Evolutionary conservation across 2,797 vertebrate genomes (phyloP), one percentile per base, ranked within the genome.

Genomic region (Sebastes dallii): DNA sequence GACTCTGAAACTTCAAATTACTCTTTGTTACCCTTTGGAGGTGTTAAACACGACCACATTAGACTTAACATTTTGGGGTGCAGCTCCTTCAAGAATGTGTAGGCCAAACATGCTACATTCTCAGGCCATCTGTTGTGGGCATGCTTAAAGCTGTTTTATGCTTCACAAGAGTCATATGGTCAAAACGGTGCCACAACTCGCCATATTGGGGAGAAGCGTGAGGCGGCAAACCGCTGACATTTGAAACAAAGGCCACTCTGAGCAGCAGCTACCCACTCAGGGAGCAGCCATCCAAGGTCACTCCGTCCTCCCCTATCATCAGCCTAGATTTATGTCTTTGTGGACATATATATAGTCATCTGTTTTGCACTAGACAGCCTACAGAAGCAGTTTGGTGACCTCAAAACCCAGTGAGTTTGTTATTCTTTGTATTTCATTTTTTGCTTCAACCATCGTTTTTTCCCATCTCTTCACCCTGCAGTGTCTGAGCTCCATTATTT

Each of bases 231-330:
- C 74, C 60, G 14, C 75, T 69, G 66, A 84, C 62, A 52, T 88
- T 86, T 82, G 58, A 83, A 80, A 60, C 52, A 77, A 50, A 87
- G 76, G 72, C 73, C 52, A 70, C 81, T 80, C 77, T 59, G 34
- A 81, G 59, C 62, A 81, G 59, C 60, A 65, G 11, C 60, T 68
- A 14, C 52, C 39, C 64, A 72, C 54, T 36, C 25, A 70, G 30
- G 30, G 22, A 77, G 36, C 7, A 67, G 25, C 54, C 50, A 25
- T 60, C 78, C 42, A 55, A 69, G 58, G 60, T 62, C n/a, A 1
- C 65, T 76, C 39, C 18, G 67, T 52, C 8, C 46, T 75, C 34
- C 68, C 29, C 65, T 36, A 42, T 61, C 55, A 79, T 82, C 70
- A 78, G 77, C n/a, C 6, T n/a, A 27, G 30, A 75, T 84, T 77